These are phyloP conservation scores for Palloptera scutellata DNA, from an alignment of 2,888 invertebrate genomes.

Conservation along the genomic window DNA sequence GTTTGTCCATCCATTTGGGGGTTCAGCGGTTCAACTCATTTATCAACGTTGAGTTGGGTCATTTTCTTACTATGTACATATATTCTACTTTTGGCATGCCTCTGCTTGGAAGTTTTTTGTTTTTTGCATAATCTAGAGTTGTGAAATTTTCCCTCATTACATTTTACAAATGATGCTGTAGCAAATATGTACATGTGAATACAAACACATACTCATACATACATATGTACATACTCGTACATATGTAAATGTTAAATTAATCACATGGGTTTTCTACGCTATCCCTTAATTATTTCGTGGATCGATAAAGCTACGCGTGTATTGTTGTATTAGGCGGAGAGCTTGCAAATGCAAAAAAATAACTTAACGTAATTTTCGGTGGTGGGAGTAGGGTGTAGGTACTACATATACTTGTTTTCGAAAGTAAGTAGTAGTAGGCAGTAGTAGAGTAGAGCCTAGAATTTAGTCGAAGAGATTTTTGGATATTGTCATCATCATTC, in stretches of 20 bases:
- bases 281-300: constrained; percentile 46
- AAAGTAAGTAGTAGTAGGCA: neutral
- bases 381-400: neutral
- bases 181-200: neutral
- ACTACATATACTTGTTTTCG: neutral
- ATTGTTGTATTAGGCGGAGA: neutral
- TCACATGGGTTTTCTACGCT: constrained; percentile 46
- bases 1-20: constrained; percentile 11
- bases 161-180: constrained; percentile 21
- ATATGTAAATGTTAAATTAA: constrained; percentile 57
- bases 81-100: constrained; percentile 9
- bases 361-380: neutral
- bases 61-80: neutral
- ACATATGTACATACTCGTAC: constrained; percentile 43
- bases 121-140: constrained; percentile 21
- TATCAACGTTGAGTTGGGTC: constrained; percentile 30
- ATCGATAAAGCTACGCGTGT: constrained; percentile 52
- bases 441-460: neutral
- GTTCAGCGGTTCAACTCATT: constrained; percentile 23
- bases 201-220: neutral
- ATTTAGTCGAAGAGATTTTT: neutral
- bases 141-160: constrained; percentile 43
- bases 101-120: neutral
- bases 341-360: neutral
- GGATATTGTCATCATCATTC: too few species aligned